A percentile compares a stretch with the other conserved stretches of the same genome.
Conservation (phyloP, 2,113 vertebrate species). For the Menidia beryllina region DNA sequence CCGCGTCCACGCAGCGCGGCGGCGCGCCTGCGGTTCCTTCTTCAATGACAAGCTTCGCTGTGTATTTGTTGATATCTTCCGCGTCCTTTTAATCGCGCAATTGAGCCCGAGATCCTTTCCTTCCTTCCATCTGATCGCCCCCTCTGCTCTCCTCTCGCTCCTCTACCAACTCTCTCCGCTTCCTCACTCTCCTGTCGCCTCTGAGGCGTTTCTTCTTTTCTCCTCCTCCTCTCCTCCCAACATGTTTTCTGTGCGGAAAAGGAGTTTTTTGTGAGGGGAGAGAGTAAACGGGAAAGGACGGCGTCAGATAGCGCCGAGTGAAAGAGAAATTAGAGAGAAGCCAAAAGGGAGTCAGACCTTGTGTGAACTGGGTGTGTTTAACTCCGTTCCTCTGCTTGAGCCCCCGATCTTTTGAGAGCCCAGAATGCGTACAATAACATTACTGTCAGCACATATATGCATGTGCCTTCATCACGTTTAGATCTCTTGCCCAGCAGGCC, state of each 20-base stretch:
- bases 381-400: constrained; percentile 31
- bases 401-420: neutral
- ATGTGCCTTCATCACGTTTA: no score
- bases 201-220: constrained; percentile 47
- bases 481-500: no score
- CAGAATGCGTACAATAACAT: neutral
- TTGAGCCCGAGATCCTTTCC: constrained; percentile 53
- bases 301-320: constrained; percentile 46
- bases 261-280: constrained; percentile 26
- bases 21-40: constrained; percentile 33
- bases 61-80: constrained; percentile 47
- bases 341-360: constrained; percentile 12
- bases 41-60: constrained; percentile 35
- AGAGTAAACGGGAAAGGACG: constrained; percentile 10
- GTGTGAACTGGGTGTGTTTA: constrained; percentile 57
- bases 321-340: constrained; percentile 34
- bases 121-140: constrained; percentile 59
- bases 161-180: constrained; percentile 71
- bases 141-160: constrained; percentile 34
- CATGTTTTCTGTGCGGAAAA: constrained; percentile 58
- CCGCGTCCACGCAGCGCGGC: constrained; percentile 58
- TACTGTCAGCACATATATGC: no score
- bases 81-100: constrained; percentile 52
- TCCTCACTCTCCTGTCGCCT: constrained; percentile 56
- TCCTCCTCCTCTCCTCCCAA: constrained; percentile 65